Evolutionary conservation across 1,140 invertebrate species (phyloP).

Genomic region (Hylaeus anthracinus): DNA sequence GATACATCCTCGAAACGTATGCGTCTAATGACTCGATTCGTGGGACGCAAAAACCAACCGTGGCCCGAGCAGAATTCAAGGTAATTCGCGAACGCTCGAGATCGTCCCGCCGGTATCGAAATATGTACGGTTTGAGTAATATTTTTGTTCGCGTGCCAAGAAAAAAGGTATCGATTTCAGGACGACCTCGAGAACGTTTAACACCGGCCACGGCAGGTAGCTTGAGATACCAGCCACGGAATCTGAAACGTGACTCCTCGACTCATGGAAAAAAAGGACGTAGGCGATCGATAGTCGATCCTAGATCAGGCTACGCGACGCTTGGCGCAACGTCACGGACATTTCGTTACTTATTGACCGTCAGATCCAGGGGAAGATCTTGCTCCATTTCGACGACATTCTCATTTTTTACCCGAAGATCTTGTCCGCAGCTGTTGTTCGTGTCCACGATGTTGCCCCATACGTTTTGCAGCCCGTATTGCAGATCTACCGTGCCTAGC

Average conservation of each 20-base stretch:
- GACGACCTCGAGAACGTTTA: background rate
- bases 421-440: conserved; percentile 71
- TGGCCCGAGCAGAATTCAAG: background rate
- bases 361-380: conserved; percentile 77
- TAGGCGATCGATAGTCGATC: background rate
- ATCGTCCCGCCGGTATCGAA: background rate
- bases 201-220: background rate
- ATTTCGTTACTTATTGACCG: conserved; percentile 73
- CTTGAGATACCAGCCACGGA: background rate
- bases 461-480: conserved; percentile 73
- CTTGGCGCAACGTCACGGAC: background rate
- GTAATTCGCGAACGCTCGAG: background rate
- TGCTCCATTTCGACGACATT: conserved; percentile 75
- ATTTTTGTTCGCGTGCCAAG: background rate
- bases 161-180: background rate
- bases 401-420: conserved; percentile 73
- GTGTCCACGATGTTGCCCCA: conserved; percentile 71
- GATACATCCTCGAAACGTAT: too few species aligned
- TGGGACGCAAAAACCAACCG: background rate
- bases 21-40: background rate
- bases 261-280: background rate
- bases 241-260: background rate
- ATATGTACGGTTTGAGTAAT: too few species aligned
- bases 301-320: background rate
- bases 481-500: conserved; percentile 73